These are phyloP conservation scores for Catalaphyllia jardinei DNA, from an alignment of 64 coral and sea anemone species.

Conservation along the genomic window DNA sequence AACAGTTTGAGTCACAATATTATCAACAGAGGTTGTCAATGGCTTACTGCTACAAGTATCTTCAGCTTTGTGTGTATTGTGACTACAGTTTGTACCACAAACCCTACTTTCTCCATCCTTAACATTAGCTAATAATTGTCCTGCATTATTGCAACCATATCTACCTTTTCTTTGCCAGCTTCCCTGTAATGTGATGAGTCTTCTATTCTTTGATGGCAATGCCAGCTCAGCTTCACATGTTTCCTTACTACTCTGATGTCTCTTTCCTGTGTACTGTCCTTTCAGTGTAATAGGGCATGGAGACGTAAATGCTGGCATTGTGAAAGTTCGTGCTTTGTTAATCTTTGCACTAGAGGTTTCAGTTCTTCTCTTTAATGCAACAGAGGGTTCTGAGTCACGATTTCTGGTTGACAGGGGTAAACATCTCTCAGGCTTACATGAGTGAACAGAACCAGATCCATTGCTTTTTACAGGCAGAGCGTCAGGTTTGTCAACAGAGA, in stretches of 20 bases:
- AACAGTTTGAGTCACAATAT: background rate
- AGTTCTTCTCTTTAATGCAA: too few species aligned
- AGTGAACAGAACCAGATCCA: background rate
- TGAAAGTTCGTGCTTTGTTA: background rate
- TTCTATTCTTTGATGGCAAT: conserved; percentile 31
- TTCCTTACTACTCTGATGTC: conserved; percentile 4
- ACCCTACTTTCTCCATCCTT: background rate
- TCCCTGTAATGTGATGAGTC: conserved; percentile 34
- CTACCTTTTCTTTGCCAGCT: background rate
- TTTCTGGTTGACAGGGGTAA: background rate
- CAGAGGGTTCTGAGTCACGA: background rate
- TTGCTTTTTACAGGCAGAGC: background rate
- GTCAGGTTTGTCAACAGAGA: background rate
- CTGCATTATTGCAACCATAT: conserved; percentile 1
- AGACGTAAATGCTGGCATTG: conserved; percentile 55
- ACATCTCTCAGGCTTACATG: background rate
- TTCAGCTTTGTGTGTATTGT: background rate
- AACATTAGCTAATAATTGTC: background rate
- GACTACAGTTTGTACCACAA: background rate
- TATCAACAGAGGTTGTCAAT: background rate
- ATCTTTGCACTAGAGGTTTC: background rate
- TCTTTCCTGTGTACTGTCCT: conserved; percentile 36
- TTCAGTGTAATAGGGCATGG: conserved; percentile 65
- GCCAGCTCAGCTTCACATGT: background rate
- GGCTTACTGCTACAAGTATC: background rate